These are phyloP conservation scores for Platycnemis pennipes DNA, from an alignment of 2,888 invertebrate genomes.

Conservation along the genomic window DNA sequence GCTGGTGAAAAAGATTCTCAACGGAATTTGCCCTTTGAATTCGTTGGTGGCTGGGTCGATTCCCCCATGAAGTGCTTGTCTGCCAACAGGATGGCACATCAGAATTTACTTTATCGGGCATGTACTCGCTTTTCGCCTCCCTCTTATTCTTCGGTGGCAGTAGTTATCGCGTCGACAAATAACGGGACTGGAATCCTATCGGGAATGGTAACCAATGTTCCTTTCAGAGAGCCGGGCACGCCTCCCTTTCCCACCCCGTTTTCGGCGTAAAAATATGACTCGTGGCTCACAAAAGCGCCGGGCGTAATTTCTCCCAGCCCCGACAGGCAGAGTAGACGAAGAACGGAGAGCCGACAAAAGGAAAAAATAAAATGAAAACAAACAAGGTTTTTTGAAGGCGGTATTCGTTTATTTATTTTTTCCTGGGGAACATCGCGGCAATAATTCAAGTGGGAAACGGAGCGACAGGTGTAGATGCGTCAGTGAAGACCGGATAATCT, in stretches of 20 bases:
- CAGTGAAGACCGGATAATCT: background rate
- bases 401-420: background rate
- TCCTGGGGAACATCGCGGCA: background rate
- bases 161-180: background rate
- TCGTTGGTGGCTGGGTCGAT: background rate
- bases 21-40: background rate
- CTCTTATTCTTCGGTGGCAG: background rate
- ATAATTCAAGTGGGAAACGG: constrained; percentile 2
- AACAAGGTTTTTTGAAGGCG: background rate
- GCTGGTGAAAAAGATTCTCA: too few relatives aligned
- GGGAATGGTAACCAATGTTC: background rate
- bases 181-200: background rate
- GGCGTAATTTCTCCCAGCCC: background rate
- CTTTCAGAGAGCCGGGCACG: background rate
- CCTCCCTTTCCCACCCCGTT: background rate
- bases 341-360: background rate
- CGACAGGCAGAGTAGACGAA: background rate
- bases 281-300: background rate
- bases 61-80: background rate
- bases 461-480: constrained; percentile 22
- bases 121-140: background rate
- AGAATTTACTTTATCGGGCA: background rate
- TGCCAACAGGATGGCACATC: background rate
- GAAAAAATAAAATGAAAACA: background rate
- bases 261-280: background rate